Conservation (phyloP, 2,113 vertebrate species). For the Melospiza georgiana region DNA sequence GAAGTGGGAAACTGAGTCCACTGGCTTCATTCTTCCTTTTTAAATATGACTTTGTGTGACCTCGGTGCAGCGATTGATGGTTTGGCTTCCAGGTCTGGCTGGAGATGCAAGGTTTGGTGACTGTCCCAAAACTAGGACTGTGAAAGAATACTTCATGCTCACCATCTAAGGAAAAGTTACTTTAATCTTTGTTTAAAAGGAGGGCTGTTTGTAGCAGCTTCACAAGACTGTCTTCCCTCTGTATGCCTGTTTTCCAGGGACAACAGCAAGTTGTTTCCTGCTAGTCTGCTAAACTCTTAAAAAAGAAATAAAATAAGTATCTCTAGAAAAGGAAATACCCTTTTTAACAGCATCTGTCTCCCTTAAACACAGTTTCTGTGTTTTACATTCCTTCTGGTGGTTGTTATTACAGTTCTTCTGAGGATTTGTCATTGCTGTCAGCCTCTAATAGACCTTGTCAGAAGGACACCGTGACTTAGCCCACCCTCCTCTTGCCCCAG, state of each 20-base stretch:
- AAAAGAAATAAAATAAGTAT: neutral
- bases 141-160: neutral
- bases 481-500: neutral
- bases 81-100: slow-evolving; percentile 3
- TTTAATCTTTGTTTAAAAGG: neutral
- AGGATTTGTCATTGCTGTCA: neutral
- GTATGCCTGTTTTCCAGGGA: neutral
- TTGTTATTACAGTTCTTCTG: neutral
- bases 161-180: neutral
- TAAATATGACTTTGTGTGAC: neutral
- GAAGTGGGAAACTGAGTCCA: neutral
- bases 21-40: neutral
- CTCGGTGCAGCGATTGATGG: rapidly evolving
- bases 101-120: neutral
- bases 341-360: neutral
- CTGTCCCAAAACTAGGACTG: neutral
- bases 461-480: neutral
- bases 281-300: neutral
- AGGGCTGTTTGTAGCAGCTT: neutral
- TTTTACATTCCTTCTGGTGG: neutral
- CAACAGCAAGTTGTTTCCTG: neutral
- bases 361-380: neutral
- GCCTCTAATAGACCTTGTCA: neutral
- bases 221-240: neutral
- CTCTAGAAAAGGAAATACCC: neutral